Conservation (phyloP, 2,113 vertebrate species). For the Struthio camelus region DNA sequence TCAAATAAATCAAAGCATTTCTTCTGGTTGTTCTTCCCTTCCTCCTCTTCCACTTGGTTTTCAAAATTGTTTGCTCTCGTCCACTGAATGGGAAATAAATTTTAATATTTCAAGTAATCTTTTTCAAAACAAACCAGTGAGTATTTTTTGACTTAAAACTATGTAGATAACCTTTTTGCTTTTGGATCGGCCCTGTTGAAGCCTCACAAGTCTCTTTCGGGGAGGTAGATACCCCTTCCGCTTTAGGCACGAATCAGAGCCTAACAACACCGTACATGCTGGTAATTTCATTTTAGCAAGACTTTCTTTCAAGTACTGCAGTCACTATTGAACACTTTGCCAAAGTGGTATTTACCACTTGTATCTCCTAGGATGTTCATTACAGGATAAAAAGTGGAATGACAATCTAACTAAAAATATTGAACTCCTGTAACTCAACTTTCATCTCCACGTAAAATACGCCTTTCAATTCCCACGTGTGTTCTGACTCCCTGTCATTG, state of each 20-base stretch:
- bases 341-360: background rate
- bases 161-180: background rate
- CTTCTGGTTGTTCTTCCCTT: background rate
- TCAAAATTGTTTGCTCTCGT: background rate
- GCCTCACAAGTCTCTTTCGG: background rate
- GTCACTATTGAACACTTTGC: background rate
- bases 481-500: conserved; percentile 1
- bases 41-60: background rate
- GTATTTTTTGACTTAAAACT: background rate
- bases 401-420: background rate
- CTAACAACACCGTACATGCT: background rate
- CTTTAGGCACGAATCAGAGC: background rate
- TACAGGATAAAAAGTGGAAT: background rate
- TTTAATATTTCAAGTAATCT: background rate
- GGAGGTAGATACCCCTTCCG: background rate
- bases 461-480: background rate
- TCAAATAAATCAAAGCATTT: background rate
- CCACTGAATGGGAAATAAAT: background rate
- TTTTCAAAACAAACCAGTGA: background rate
- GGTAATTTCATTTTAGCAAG: background rate
- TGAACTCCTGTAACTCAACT: background rate
- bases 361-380: background rate
- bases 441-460: background rate
- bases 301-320: background rate
- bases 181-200: background rate